Evolutionary conservation across 2,113 vertebrate species (phyloP).

Genomic region (Spilogale gracilis): DNA sequence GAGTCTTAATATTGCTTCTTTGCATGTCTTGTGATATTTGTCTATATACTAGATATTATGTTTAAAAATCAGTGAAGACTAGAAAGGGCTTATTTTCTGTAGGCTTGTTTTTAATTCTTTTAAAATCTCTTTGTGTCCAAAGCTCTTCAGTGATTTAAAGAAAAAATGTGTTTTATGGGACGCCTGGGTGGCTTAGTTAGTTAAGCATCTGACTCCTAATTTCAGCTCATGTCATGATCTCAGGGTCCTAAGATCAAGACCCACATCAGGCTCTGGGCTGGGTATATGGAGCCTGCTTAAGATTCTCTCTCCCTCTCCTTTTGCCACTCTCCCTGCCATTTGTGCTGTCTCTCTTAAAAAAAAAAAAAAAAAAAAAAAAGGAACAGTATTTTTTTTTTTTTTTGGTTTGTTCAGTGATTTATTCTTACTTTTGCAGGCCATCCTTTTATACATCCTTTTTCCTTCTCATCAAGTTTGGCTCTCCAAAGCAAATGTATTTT

Average conservation of each 20-base stretch:
- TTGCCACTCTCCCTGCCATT: background rate
- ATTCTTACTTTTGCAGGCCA: background rate
- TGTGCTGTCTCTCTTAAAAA: background rate
- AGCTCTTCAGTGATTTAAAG: background rate
- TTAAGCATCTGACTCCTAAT: background rate
- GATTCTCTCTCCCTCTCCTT: background rate
- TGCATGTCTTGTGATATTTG: background rate
- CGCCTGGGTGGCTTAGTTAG: background rate
- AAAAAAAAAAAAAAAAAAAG: too few species aligned
- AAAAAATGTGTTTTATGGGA: background rate
- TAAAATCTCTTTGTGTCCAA: background rate
- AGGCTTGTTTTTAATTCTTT: background rate
- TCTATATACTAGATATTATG: background rate
- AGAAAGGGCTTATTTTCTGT: slow-evolving; percentile 7
- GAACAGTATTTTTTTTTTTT: too few species aligned
- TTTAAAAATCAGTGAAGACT: background rate
- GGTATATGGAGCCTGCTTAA: background rate
- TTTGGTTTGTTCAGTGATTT: background rate
- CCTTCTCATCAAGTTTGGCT: background rate
- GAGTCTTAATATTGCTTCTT: background rate
- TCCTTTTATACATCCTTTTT: background rate
- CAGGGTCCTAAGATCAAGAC: background rate
- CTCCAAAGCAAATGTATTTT: background rate
- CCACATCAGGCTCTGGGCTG: background rate
- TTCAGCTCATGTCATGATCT: background rate